A percentile compares a stretch with the other conserved stretches of the same genome.
Conservation (phyloP, 2,888 invertebrate genomes). For the Tribolium freemani region DNA sequence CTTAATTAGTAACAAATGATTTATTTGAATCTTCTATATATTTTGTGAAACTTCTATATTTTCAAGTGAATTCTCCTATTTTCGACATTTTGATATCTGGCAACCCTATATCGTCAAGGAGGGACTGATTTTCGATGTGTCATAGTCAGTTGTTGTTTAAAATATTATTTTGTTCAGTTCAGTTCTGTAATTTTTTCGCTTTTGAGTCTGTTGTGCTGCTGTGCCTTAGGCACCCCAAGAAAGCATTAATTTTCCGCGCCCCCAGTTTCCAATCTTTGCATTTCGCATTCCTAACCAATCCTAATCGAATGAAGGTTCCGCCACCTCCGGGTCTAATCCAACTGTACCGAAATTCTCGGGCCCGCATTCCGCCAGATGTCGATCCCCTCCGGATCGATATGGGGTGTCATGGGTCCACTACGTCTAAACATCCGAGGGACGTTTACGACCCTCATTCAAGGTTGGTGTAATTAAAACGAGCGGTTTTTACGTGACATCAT, state of each 20-base stretch:
- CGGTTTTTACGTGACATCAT: slow-evolving; percentile 17
- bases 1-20: too few relatives aligned
- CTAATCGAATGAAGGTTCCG: background rate
- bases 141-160: too few relatives aligned
- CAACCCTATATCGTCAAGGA: too few relatives aligned
- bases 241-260: background rate
- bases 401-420: slow-evolving; percentile 42
- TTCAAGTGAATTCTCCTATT: too few relatives aligned
- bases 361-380: background rate
- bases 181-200: too few relatives aligned
- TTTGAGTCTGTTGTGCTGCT: too few relatives aligned
- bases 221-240: too few relatives aligned
- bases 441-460: slow-evolving; percentile 32
- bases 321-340: background rate
- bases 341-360: slow-evolving; percentile 1
- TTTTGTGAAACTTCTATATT: too few relatives aligned
- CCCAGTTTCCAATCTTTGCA: background rate
- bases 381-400: slow-evolving; percentile 42
- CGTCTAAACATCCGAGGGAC: slow-evolving; percentile 20
- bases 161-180: too few relatives aligned
- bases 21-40: too few relatives aligned
- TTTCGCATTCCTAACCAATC: slow-evolving; percentile 7
- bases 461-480: slow-evolving; percentile 36
- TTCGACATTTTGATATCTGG: too few relatives aligned
- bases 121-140: too few relatives aligned